Percentiles rank a stretch among this genome's conserved stretches.
Conservation (phyloP, 1,140 invertebrate species). For the Aphidius ervi region DNA sequence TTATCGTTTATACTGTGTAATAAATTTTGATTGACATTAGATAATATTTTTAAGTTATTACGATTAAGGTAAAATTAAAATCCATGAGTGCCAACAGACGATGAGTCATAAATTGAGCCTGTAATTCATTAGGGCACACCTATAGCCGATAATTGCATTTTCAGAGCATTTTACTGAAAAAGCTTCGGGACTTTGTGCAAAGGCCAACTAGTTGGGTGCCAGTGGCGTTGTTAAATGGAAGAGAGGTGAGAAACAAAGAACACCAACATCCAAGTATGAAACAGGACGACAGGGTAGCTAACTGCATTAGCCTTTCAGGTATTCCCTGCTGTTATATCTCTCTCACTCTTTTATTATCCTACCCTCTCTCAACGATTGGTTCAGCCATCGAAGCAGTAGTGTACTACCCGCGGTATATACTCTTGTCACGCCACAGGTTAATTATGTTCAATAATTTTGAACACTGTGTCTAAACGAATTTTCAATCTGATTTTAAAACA, state of each 20-base stretch:
- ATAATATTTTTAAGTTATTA: too few species aligned
- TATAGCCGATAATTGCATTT: conserved; percentile 52
- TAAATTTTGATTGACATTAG: too few species aligned
- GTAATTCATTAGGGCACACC: conserved; percentile 49
- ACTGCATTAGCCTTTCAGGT: conserved; percentile 52
- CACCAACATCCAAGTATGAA: conserved; percentile 30
- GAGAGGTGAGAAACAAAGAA: conserved; percentile 21
- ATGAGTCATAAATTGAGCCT: conserved; percentile 38
- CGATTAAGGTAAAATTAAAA: neutral
- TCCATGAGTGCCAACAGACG: neutral
- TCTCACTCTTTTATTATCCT: too few species aligned
- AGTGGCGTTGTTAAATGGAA: conserved; percentile 2
- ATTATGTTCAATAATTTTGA: conserved; percentile 51
- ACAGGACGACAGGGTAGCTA: conserved; percentile 42
- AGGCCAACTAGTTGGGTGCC: too few species aligned
- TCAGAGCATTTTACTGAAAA: conserved; percentile 52
- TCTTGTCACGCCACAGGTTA: conserved; percentile 44
- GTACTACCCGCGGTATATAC: conserved; percentile 26
- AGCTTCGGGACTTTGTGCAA: conserved; percentile 35
- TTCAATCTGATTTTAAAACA: conserved; percentile 42
- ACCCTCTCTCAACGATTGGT: too few species aligned
- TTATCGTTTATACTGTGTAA: too few species aligned
- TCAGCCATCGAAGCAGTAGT: conserved; percentile 23
- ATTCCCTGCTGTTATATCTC: conserved; percentile 25
- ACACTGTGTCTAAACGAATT: conserved; percentile 47